phyloP scores from a whole-genome alignment of 53 echinoderm and acorn worm genomes.

The Apostichopus leukothele region DNA sequence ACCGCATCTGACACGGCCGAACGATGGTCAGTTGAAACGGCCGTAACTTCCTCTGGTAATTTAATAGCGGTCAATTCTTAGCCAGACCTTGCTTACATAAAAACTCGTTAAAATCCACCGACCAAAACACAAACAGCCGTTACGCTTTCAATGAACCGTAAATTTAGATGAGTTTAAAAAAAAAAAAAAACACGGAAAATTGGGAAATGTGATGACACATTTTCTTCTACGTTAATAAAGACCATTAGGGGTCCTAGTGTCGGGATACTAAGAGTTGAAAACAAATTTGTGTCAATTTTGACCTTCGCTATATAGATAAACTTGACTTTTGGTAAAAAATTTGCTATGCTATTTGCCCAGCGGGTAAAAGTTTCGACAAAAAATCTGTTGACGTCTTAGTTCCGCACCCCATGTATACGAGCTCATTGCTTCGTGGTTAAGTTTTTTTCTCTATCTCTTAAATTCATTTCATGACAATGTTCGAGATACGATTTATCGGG shows the following conservation, averaged over 20 bases:
- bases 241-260: not conserved
- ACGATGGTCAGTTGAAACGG: not conserved
- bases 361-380: too few species aligned
- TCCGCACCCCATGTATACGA: too few species aligned
- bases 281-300: not conserved
- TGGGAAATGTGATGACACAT: not conserved
- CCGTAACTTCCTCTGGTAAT: not conserved
- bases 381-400: too few species aligned
- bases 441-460: too few species aligned
- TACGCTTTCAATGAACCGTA: not conserved
- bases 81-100: not conserved
- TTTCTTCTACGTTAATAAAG: not conserved
- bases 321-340: too few species aligned
- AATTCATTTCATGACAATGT: too few species aligned
- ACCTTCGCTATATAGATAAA: too few species aligned
- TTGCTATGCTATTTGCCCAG: too few species aligned
- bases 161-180: not conserved
- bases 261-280: not conserved
- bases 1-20: not conserved
- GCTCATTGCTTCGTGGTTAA: too few species aligned
- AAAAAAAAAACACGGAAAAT: not conserved
- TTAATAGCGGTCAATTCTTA: constrained; percentile 26
- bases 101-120: constrained; percentile 7
- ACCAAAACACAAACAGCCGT: constrained; percentile 23
- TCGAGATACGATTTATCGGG: too few species aligned